Evolutionary conservation across 1,140 invertebrate genomes (phyloP).

Genomic region (Bathynomus jamesi): DNA sequence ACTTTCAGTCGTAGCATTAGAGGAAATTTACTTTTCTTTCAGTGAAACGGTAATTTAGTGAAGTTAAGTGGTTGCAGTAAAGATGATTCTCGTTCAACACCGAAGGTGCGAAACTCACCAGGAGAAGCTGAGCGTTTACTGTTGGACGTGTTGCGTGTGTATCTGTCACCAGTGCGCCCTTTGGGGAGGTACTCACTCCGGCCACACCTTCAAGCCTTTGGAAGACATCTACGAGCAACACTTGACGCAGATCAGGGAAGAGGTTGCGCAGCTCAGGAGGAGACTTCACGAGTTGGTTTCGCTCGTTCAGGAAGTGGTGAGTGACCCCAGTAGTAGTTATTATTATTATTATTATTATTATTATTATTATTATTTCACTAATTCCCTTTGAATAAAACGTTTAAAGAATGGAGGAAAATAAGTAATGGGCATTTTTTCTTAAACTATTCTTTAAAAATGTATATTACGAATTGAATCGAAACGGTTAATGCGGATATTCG

Average conservation of each 20-base stretch:
- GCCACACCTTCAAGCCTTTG: slow-evolving; percentile 82
- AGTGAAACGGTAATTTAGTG: too few species aligned
- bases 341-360: not conserved
- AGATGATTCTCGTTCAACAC: too few species aligned
- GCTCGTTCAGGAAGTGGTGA: slow-evolving; percentile 80
- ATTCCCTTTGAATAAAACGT: slow-evolving; percentile 9
- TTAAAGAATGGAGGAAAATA: too few species aligned
- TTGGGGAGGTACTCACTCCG: slow-evolving; percentile 82
- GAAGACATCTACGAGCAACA: slow-evolving; percentile 87
- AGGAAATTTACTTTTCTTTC: too few species aligned
- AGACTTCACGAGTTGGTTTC: slow-evolving; percentile 76
- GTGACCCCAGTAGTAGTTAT: slow-evolving; percentile 37
- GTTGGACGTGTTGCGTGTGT: slow-evolving; percentile 77
- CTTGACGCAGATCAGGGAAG: slow-evolving; percentile 73
- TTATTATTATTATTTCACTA: slow-evolving; percentile 10
- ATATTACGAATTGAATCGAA: too few species aligned
- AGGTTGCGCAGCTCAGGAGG: slow-evolving; percentile 69
- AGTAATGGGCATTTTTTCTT: too few species aligned
- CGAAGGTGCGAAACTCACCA: slow-evolving; percentile 66
- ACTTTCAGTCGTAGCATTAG: not conserved
- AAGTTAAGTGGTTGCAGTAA: too few species aligned
- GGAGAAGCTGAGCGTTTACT: slow-evolving; percentile 85
- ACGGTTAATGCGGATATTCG: too few species aligned
- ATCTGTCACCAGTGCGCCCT: slow-evolving; percentile 92
- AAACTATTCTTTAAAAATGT: too few species aligned